Conservation (phyloP, 2,888 invertebrate genomes). For the Drosophila subsilvestris region DNA sequence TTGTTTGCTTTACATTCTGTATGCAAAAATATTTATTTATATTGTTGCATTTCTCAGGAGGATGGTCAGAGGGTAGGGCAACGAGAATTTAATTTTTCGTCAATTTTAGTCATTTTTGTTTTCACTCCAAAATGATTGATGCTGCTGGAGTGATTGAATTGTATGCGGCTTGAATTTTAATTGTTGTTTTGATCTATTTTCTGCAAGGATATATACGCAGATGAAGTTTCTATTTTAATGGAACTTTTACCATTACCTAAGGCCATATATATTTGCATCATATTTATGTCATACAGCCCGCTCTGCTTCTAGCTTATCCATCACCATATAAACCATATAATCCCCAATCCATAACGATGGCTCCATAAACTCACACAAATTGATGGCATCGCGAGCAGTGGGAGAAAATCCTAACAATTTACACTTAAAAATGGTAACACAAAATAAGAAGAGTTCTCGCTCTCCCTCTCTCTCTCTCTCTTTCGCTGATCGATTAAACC, state of each 20-base stretch:
- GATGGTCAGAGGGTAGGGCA: no score
- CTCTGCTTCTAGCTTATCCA: not conserved
- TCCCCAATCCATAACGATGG: not conserved
- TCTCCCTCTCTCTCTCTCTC: slow-evolving; percentile 34
- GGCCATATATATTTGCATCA: not conserved
- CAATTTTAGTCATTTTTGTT: slow-evolving; percentile 36
- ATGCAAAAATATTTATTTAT: slow-evolving; percentile 80
- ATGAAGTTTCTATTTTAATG: no score
- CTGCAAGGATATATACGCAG: no score
- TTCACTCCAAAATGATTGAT: not conserved
- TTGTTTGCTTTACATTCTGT: slow-evolving; percentile 76
- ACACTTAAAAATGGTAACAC: slow-evolving; percentile 60
- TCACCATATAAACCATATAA: not conserved
- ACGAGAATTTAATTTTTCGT: not conserved
- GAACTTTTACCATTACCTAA: no score
- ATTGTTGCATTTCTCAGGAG: slow-evolving; percentile 66
- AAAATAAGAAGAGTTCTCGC: slow-evolving; percentile 43
- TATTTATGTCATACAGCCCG: not conserved
- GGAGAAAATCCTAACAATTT: slow-evolving; percentile 64
- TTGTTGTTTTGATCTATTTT: no score
- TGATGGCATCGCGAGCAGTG: slow-evolving; percentile 63
- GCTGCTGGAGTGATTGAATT: no score
- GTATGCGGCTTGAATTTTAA: no score
- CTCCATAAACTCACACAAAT: slow-evolving; percentile 62
- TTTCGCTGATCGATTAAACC: slow-evolving; percentile 66